Evolutionary conservation across 2,888 invertebrate genomes (phyloP).

Genomic region (Aleiodes alternator): DNA sequence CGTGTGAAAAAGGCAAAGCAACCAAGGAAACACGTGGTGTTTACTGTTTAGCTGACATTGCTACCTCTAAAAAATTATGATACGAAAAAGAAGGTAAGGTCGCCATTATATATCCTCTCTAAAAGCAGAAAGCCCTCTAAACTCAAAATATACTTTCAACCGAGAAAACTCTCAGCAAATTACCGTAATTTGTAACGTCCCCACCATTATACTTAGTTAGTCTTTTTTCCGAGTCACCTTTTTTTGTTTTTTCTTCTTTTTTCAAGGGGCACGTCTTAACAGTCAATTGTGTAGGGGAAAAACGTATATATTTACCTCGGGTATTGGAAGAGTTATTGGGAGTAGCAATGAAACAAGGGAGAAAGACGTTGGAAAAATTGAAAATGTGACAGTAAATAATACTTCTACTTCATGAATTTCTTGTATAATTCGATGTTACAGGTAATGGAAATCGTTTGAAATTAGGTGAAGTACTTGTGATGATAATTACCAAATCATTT

Average conservation of each 20-base stretch:
- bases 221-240: neutral
- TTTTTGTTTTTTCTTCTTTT: neutral
- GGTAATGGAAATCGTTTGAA: too few relatives aligned
- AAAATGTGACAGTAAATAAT: too few relatives aligned
- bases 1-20: conserved; percentile 14
- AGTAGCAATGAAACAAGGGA: too few relatives aligned
- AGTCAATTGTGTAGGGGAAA: too few relatives aligned
- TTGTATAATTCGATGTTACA: too few relatives aligned
- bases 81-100: neutral
- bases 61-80: conserved; percentile 29
- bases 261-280: neutral
- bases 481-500: too few relatives aligned
- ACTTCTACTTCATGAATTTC: too few relatives aligned
- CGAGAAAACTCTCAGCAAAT: neutral
- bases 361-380: too few relatives aligned
- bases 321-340: too few relatives aligned
- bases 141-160: conserved; percentile 17
- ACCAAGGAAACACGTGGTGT: conserved; percentile 7
- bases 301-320: too few relatives aligned
- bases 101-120: neutral
- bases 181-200: neutral
- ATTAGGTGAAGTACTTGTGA: too few relatives aligned
- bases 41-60: conserved; percentile 18
- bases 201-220: conserved; percentile 7
- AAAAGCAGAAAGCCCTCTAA: conserved; percentile 12